Percentiles rank a stretch among this genome's conserved stretches.
Conservation (phyloP, 2,113 vertebrate species). For the Platysteira castanea region DNA sequence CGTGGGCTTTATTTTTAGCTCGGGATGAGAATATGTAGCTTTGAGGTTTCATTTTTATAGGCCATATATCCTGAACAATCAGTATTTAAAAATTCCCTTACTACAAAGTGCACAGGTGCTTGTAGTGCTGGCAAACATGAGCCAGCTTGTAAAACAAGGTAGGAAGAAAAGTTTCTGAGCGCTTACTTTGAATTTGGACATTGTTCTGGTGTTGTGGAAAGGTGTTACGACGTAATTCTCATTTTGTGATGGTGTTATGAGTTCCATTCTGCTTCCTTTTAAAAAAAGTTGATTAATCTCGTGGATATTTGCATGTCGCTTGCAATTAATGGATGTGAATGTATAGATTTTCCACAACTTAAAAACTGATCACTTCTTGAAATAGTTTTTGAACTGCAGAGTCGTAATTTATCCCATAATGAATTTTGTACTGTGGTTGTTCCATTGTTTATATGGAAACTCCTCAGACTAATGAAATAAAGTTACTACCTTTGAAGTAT, state of each 20-base stretch:
- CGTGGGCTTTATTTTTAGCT: background rate
- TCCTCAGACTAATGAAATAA: background rate
- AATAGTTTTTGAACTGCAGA: background rate
- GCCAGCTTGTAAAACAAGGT: background rate
- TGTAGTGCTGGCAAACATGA: background rate
- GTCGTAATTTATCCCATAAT: background rate
- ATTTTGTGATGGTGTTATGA: accelerated
- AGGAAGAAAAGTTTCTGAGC: background rate
- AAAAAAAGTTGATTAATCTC: background rate
- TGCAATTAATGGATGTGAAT: background rate
- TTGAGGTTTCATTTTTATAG: background rate
- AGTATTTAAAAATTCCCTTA: accelerated
- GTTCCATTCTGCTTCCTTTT: background rate
- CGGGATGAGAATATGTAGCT: background rate
- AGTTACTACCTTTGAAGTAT: background rate
- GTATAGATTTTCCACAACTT: background rate
- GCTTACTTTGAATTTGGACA: background rate
- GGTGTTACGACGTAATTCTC: accelerated
- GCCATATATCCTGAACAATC: background rate
- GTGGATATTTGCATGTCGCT: background rate
- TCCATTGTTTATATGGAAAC: background rate
- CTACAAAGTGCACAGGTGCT: background rate
- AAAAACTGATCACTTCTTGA: background rate
- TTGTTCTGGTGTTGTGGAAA: background rate
- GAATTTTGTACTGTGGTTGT: background rate